These are phyloP conservation scores for Acanthaster planci DNA, from an alignment of 35 echinoderm and acorn worm genomes.

Conservation along the genomic window DNA sequence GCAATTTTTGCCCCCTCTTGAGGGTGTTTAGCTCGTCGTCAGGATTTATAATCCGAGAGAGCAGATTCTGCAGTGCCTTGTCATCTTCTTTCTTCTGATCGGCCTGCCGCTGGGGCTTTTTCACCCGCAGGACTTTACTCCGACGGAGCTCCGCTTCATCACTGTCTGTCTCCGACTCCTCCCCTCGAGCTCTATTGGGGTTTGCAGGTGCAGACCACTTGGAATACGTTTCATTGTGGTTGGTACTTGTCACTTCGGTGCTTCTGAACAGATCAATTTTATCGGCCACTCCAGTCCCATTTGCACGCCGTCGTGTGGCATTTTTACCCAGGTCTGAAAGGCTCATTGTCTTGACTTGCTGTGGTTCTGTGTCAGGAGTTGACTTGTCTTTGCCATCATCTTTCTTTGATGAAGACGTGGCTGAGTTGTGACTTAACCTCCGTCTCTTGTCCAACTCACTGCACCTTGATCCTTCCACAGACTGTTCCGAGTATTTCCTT, in stretches of 20 bases:
- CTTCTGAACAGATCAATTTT: not conserved
- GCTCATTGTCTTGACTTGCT: not conserved
- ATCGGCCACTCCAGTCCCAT: too few species aligned
- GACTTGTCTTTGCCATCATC: too few species aligned
- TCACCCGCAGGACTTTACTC: not conserved
- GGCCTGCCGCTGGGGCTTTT: not conserved
- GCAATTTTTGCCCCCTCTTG: not conserved
- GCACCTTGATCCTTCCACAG: not conserved
- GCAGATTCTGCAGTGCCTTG: slow-evolving; percentile 10
- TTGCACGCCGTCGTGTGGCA: not conserved
- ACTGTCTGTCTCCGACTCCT: slow-evolving; percentile 8
- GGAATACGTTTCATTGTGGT: not conserved
- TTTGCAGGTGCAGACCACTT: not conserved
- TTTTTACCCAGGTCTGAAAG: not conserved
- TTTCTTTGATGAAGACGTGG: not conserved
- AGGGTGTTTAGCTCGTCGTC: slow-evolving; percentile 12
- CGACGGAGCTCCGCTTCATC: not conserved
- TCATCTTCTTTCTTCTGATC: not conserved
- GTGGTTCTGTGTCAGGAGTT: not conserved
- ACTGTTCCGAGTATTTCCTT: not conserved
- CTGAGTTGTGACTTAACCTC: not conserved
- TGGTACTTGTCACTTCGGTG: not conserved
- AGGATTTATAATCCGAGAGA: slow-evolving; percentile 2
- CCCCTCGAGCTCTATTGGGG: not conserved
- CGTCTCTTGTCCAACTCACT: not conserved